Percentiles rank a stretch among this genome's conserved stretches.
Evolutionary conservation across 92 coral and sea anemone species (phyloP).

Genomic region (Palythoa grandiflora): DNA sequence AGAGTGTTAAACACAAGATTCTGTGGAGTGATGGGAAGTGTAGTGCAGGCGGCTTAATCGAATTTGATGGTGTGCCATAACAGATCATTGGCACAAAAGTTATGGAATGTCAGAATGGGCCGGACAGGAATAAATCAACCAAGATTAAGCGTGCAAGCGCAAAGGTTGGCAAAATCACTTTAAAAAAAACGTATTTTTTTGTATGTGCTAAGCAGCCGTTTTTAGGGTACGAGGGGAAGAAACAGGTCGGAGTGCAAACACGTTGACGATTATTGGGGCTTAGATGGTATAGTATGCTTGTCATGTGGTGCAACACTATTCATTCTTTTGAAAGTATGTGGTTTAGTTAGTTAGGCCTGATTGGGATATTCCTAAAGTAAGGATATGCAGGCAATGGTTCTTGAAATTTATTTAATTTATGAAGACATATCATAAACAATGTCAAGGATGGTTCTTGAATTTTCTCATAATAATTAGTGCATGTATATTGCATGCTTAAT

Average conservation of each 20-base stretch:
- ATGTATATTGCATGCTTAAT: too few relatives aligned
- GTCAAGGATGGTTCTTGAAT: too few relatives aligned
- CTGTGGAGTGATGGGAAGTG: constrained; percentile 23
- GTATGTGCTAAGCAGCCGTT: neutral
- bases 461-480: too few relatives aligned
- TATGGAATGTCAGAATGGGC: constrained; percentile 8
- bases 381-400: too few relatives aligned
- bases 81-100: constrained; percentile 2
- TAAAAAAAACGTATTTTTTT: too few relatives aligned
- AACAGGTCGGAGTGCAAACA: neutral
- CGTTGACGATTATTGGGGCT: neutral
- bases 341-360: too few relatives aligned
- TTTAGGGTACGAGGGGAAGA: neutral
- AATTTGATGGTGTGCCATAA: neutral
- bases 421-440: too few relatives aligned
- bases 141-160: neutral
- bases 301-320: neutral
- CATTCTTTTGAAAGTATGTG: too few relatives aligned
- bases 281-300: neutral
- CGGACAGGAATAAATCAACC: constrained; percentile 5
- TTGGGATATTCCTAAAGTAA: too few relatives aligned
- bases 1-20: constrained; percentile 4
- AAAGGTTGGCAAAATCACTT: neutral
- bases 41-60: neutral
- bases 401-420: too few relatives aligned